Base-by-base conservation (phyloP, 53 echinoderm and acorn worm genomes). In the Holothuria scabra region DNA sequence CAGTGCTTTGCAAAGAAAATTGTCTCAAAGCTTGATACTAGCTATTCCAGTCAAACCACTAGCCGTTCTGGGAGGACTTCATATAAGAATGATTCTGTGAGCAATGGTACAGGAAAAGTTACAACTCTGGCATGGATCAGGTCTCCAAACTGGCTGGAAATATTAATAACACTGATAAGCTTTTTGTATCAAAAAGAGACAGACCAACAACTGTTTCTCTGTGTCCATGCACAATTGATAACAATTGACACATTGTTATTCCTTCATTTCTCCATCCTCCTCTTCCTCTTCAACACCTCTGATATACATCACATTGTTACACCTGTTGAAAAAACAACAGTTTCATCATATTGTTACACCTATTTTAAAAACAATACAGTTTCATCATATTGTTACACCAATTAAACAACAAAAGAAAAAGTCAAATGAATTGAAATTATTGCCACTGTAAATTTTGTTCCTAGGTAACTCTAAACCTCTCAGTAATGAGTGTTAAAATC, bases 221-320 rank as follows among this genome's bases (percentile, higher is more conserved):
- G 52, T 52, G 52, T 52, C 52, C 18, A 52, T 52, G 52, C 52
- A 52, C 52, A 52, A 18, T 8, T 64, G 20, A 24, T 64, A 1
- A 26, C 28, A 64, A 28, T 28, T 64, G 25, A 64, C 65, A 13
- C 11, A 38, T 37, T 88, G 82, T 84, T 90, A 97, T 87, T 97
- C 97, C 61, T 94, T 97, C 97, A 97, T 97, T 76, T 97, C 97
- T 0, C 97, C 97, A 64, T 97, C 97, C 46, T 97, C 97, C 65
- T 97, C 97, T 55, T 97, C 97, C 30, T 97, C 97, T 84, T 97
- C 97, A 12, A 97, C 97, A 20, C 97, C 97, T 79, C 97, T 85
- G 26, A 97, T 86, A 76, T 97, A 97, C 94, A 97, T 90, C 46
- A 97, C 97, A 65, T 97, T 97, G 89, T 97, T 97, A 87, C 97